phyloP scores from a whole-genome alignment of 2,797 vertebrate species.

The Lagorchestes hirsutus region DNA sequence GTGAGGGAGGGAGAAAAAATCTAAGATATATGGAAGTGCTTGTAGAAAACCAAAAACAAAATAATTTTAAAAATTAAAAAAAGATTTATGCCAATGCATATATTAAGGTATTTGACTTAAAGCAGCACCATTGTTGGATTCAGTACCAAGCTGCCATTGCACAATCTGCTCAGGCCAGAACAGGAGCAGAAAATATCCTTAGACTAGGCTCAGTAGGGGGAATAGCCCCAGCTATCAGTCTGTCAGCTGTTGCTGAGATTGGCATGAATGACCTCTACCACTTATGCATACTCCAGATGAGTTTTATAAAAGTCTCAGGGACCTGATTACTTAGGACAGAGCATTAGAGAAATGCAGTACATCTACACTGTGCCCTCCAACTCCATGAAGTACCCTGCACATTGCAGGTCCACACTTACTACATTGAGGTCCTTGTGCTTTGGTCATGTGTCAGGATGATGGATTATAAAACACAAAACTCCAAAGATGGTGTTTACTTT shows the following conservation, averaged over 20 bases:
- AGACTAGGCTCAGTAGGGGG: constrained; percentile 96
- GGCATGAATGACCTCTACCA: constrained; percentile 95
- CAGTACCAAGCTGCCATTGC: constrained; percentile 97
- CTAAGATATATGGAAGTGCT: too few species aligned
- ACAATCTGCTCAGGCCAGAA: constrained; percentile 94
- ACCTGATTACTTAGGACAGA: constrained; percentile 95
- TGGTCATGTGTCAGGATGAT: constrained; percentile 73
- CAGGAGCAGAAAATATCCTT: constrained; percentile 96
- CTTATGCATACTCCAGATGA: constrained; percentile 97
- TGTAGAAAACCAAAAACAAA: too few species aligned
- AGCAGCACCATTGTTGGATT: constrained; percentile 97
- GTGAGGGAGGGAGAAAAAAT: too few species aligned
- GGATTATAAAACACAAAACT: constrained; percentile 82
- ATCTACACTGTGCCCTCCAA: constrained; percentile 96
- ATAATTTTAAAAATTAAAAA: too few species aligned
- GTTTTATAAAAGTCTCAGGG: constrained; percentile 98
- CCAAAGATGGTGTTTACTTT: constrained; percentile 81
- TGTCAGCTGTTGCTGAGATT: constrained; percentile 95
- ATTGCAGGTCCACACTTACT: constrained; percentile 96
- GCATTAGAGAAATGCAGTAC: constrained; percentile 98
- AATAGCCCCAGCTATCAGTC: constrained; percentile 96
- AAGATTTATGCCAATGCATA: constrained; percentile 98
- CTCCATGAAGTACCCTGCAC: constrained; percentile 96
- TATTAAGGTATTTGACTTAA: constrained; percentile 98
- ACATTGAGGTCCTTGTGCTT: constrained; percentile 87